These are phyloP conservation scores for Apocrypta bakeri DNA, from an alignment of 1,140 invertebrate species.

Conservation along the genomic window DNA sequence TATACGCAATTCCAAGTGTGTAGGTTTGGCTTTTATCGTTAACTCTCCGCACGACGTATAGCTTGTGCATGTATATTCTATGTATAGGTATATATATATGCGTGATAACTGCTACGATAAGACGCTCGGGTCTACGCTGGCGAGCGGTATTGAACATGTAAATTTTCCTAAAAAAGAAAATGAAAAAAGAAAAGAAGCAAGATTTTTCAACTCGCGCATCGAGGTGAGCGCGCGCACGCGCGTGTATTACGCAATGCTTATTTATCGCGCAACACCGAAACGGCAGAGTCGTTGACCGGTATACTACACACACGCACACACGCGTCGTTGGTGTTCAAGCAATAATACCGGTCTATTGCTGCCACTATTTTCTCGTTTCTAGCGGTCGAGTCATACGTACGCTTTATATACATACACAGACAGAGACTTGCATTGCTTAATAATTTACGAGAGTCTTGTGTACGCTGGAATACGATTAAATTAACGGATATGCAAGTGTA, in stretches of 20 bases:
- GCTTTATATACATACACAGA: not conserved
- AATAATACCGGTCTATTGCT: not conserved
- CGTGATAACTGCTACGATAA: no score
- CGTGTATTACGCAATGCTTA: conserved; percentile 5
- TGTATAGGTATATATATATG: no score
- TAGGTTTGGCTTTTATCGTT: no score
- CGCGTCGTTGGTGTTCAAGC: not conserved
- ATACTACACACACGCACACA: not conserved
- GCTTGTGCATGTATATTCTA: no score
- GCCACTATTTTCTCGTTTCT: not conserved
- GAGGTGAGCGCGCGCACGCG: not conserved
- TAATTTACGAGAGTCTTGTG: no score
- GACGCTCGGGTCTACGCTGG: no score
- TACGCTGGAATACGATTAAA: no score
- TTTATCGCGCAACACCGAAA: conserved; percentile 21
- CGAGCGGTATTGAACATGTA: no score
- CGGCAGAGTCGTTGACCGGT: conserved; percentile 3
- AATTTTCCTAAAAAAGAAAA: not conserved
- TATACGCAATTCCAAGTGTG: no score
- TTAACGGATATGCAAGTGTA: no score
- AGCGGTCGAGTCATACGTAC: not conserved
- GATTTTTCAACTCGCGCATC: not conserved
- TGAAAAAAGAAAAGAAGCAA: not conserved
- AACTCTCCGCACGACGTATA: no score
- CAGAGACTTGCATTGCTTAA: not conserved